phyloP scores from a whole-genome alignment of 2,888 invertebrate genomes.

The Polydrusus pterygomalis region DNA sequence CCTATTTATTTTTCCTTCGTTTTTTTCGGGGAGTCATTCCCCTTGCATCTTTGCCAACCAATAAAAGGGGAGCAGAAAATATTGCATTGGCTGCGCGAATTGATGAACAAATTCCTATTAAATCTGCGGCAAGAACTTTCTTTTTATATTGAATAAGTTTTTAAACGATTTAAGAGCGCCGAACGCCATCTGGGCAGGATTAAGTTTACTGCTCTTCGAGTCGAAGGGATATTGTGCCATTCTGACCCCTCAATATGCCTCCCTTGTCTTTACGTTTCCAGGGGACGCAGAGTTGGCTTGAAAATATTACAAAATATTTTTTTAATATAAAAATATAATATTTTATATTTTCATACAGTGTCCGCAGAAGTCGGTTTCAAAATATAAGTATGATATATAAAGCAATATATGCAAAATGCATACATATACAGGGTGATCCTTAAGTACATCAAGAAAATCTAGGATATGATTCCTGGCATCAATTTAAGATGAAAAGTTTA shows the following conservation, averaged over 20 bases:
- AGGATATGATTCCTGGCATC: no score
- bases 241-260: slow-evolving; percentile 60
- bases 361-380: no score
- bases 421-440: no score
- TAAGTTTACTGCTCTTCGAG: slow-evolving; percentile 70
- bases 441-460: no score
- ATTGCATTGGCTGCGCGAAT: slow-evolving; percentile 70
- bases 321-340: not conserved
- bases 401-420: no score
- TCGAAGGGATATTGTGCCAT: slow-evolving; percentile 64
- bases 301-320: not conserved
- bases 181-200: slow-evolving; percentile 71
- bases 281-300: slow-evolving; percentile 17
- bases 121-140: slow-evolving; percentile 70
- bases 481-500: no score
- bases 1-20: slow-evolving; percentile 17
- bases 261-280: slow-evolving; percentile 34
- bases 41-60: slow-evolving; percentile 28
- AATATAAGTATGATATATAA: no score
- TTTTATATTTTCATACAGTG: no score
- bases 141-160: slow-evolving; percentile 74
- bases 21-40: slow-evolving; percentile 5
- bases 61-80: slow-evolving; percentile 56
- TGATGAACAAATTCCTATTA: slow-evolving; percentile 74
- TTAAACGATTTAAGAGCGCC: slow-evolving; percentile 71